Conservation (phyloP, 2,888 invertebrate genomes). For the Lasioglossum pauxillum region DNA sequence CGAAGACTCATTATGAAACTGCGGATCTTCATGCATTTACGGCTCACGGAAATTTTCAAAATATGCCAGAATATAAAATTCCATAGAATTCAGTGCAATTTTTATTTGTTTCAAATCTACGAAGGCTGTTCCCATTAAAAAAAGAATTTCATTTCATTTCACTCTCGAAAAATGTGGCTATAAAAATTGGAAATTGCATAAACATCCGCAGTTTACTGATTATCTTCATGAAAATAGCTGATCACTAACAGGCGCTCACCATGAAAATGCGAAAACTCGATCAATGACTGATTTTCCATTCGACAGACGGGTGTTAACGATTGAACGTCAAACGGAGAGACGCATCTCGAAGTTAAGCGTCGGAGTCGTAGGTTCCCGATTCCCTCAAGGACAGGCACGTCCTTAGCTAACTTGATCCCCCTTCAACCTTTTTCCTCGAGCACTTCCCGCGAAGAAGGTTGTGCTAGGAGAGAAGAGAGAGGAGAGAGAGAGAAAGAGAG, state of each 20-base stretch:
- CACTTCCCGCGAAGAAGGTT: slow-evolving; percentile 37
- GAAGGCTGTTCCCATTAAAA: too few relatives aligned
- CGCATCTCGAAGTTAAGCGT: slow-evolving; percentile 25
- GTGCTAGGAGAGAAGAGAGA: background rate
- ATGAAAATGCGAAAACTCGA: background rate
- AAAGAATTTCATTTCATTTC: too few relatives aligned
- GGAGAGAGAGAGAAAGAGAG: background rate
- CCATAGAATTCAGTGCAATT: too few relatives aligned
- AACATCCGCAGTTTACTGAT: too few relatives aligned
- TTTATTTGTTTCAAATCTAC: too few relatives aligned
- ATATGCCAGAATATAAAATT: too few relatives aligned
- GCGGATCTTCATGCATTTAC: too few relatives aligned
- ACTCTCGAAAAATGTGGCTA: too few relatives aligned
- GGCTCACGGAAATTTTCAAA: too few relatives aligned
- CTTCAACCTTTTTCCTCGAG: slow-evolving; percentile 56
- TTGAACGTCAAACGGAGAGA: background rate
- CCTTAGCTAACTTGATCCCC: slow-evolving; percentile 58
- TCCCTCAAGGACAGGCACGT: slow-evolving; percentile 65
- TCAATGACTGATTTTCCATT: background rate
- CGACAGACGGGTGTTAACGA: background rate
- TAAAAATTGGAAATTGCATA: too few relatives aligned
- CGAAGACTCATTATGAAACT: too few relatives aligned
- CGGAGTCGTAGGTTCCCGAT: slow-evolving; percentile 40
- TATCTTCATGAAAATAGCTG: background rate
- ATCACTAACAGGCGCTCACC: background rate